Evolutionary conservation across 2,113 vertebrate species (phyloP).

Genomic region (Microcebus murinus): DNA sequence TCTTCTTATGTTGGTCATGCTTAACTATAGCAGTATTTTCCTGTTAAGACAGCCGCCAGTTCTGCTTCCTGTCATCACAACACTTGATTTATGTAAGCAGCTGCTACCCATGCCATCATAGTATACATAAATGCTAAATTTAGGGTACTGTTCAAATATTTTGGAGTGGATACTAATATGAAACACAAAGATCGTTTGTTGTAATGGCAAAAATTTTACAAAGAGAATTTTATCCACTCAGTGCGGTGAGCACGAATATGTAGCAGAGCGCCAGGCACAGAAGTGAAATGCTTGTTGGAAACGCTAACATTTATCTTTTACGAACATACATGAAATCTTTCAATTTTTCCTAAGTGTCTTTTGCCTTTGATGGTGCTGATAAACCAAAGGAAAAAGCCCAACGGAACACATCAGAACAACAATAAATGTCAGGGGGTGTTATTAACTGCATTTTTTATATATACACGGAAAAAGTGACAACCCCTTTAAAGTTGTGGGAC

Average conservation of each 20-base stretch:
- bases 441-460: too few relatives aligned
- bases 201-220: neutral
- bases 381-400: neutral
- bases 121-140: neutral
- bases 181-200: neutral
- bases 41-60: neutral
- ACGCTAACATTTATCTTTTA: neutral
- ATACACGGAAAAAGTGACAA: neutral
- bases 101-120: neutral
- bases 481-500: neutral
- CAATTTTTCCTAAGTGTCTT: neutral
- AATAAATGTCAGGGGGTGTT: neutral
- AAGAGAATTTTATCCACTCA: neutral
- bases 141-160: neutral
- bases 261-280: neutral
- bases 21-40: neutral
- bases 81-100: neutral
- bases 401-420: neutral
- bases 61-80: neutral
- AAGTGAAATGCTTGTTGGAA: neutral
- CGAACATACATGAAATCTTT: neutral
- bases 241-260: neutral
- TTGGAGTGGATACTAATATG: neutral
- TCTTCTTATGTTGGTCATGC: neutral
- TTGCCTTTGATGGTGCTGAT: neutral